A percentile compares a stretch with the other conserved stretches of the same genome.
phyloP scores from a whole-genome alignment of 1,140 invertebrate genomes.

The Magallana gigas region DNA sequence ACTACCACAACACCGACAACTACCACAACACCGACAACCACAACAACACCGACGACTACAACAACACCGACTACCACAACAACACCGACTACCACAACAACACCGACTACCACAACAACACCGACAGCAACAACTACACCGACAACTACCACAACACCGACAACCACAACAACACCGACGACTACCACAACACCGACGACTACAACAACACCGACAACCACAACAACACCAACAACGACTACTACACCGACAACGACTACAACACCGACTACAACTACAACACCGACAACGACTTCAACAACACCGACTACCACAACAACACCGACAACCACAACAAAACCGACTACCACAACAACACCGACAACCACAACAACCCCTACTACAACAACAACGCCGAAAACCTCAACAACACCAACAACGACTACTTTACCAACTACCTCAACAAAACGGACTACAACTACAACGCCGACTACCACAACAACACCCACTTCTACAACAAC shows the following conservation, averaged over 20 bases:
- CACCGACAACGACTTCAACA: background rate
- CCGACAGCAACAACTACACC: background rate
- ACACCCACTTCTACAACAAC: background rate
- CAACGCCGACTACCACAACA: background rate
- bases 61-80: background rate
- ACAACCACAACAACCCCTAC: background rate
- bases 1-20: background rate
- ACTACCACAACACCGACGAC: background rate
- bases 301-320: background rate
- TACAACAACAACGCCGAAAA: background rate
- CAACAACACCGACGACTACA: background rate
- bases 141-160: background rate
- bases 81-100: background rate
- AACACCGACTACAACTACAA: background rate
- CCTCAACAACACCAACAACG: background rate
- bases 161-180: background rate
- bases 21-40: background rate
- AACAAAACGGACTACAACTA: background rate
- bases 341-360: background rate
- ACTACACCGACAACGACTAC: background rate
- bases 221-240: background rate
- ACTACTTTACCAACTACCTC: background rate
- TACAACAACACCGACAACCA: background rate
- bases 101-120: background rate
- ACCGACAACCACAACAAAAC: background rate